A percentile compares a stretch with the other conserved stretches of the same genome.
phyloP scores from a whole-genome alignment of 2,113 vertebrate genomes.

The Centropristis striata region DNA sequence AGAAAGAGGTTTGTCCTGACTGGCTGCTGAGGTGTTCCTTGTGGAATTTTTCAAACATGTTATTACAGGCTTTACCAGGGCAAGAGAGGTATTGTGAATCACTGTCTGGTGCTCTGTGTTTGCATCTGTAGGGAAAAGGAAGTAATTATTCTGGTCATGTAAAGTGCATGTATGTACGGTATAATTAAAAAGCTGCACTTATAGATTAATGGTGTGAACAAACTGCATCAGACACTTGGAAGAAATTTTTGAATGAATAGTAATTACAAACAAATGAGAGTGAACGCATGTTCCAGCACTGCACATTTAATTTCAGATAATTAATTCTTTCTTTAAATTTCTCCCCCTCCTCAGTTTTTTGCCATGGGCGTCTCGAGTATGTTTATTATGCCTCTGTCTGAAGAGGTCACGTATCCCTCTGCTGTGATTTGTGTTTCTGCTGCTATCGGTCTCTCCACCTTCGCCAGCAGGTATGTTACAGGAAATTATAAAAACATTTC shows the following conservation, averaged over 20 bases:
- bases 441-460: slow-evolving; percentile 87
- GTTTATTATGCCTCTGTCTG: slow-evolving; percentile 87
- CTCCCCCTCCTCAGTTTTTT: slow-evolving; percentile 79
- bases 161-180: neutral
- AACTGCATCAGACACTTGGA: neutral
- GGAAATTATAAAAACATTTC: neutral
- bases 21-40: neutral
- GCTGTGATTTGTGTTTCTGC: slow-evolving; percentile 86
- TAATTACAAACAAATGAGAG: no score
- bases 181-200: neutral
- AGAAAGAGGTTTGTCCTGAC: neutral
- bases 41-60: slow-evolving; percentile 49
- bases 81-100: neutral
- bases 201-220: neutral
- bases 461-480: slow-evolving; percentile 87
- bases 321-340: neutral
- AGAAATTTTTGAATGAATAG: no score
- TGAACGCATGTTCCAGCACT: neutral
- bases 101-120: no score
- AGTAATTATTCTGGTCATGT: neutral
- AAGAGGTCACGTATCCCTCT: slow-evolving; percentile 80
- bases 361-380: slow-evolving; percentile 89
- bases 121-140: neutral
- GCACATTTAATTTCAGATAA: neutral
- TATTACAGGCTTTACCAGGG: neutral